Evolutionary conservation across 2,113 vertebrate species (phyloP).

Genomic region (Oostethus manadensis): DNA sequence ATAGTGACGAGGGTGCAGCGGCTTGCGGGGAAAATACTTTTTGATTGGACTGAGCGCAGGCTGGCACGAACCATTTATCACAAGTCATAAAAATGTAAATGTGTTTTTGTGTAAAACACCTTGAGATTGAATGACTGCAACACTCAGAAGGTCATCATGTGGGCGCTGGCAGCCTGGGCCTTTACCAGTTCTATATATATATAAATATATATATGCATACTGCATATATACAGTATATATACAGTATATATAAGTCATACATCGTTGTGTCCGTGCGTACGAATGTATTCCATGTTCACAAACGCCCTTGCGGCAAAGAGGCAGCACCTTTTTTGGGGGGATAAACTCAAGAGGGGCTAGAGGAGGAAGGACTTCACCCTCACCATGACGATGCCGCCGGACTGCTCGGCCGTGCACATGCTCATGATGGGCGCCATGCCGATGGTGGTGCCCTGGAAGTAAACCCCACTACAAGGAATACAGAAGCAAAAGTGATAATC

Average conservation of each 20-base stretch:
- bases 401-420: constrained; percentile 96
- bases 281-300: background rate
- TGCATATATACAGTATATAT: too few species aligned
- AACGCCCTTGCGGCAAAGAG: constrained; percentile 22
- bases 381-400: constrained; percentile 97
- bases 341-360: constrained; percentile 15
- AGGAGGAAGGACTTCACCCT: constrained; percentile 49
- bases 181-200: constrained; percentile 6
- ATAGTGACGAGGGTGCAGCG: background rate
- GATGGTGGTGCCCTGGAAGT: constrained; percentile 96
- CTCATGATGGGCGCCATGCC: constrained; percentile 99
- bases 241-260: constrained; percentile 17
- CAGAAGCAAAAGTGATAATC: too few species aligned
- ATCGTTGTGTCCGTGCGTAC: background rate
- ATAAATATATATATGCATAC: too few species aligned
- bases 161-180: background rate
- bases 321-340: constrained; percentile 24
- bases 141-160: constrained; percentile 17
- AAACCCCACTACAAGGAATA: constrained; percentile 79
- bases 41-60: constrained; percentile 18
- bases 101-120: constrained; percentile 31
- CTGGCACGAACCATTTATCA: constrained; percentile 33
- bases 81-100: constrained; percentile 45
- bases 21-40: constrained; percentile 19
- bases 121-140: constrained; percentile 13